Conservation (phyloP, 2,797 vertebrate species). For the Mallotus villosus region DNA sequence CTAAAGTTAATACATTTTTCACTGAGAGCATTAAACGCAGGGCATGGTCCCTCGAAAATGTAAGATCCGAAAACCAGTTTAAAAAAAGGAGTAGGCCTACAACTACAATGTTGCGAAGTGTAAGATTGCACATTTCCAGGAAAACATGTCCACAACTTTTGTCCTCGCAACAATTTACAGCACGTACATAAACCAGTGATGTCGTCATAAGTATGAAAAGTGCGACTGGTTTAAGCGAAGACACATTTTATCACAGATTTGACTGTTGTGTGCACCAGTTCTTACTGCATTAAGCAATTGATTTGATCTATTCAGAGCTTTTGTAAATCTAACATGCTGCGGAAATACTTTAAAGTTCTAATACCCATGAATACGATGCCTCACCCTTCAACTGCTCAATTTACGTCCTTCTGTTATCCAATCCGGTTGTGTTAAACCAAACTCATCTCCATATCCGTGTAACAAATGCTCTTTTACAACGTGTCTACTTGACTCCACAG, state of each 20-base stretch:
- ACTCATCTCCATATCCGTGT: conserved; percentile 60
- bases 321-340: conserved; percentile 37
- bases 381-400: conserved; percentile 66
- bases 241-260: conserved; percentile 42
- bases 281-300: not conserved
- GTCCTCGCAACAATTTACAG: conserved; percentile 29
- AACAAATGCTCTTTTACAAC: conserved; percentile 15
- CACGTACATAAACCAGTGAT: conserved; percentile 39
- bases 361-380: conserved; percentile 46
- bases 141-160: conserved; percentile 74
- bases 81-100: conserved; percentile 11
- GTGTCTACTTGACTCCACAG: too few species aligned
- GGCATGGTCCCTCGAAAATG: not conserved
- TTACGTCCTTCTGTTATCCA: conserved; percentile 68
- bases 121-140: conserved; percentile 53
- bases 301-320: conserved; percentile 18
- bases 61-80: not conserved
- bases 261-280: not conserved
- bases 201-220: conserved; percentile 32
- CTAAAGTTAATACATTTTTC: not conserved
- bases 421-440: conserved; percentile 60
- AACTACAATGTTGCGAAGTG: conserved; percentile 34
- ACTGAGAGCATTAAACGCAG: not conserved
- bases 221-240: conserved; percentile 36
- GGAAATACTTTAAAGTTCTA: conserved; percentile 46